Percentiles rank a stretch among this genome's conserved stretches.
phyloP scores from a whole-genome alignment of 2,113 vertebrate genomes.

The Boulengeromyrus knoepffleri region DNA sequence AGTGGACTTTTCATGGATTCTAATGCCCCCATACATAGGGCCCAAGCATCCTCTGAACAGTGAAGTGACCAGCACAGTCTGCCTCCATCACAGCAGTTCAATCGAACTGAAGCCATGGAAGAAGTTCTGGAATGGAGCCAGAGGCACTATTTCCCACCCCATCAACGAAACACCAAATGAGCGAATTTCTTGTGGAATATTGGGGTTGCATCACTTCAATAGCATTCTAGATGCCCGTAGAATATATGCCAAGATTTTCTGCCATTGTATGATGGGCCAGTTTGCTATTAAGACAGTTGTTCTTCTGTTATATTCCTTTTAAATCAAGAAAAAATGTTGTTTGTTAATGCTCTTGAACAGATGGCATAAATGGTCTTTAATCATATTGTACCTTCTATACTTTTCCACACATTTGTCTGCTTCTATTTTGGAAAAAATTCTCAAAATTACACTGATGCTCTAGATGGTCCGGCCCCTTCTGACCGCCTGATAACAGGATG shows the following conservation, averaged over 20 bases:
- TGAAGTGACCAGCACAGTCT: not conserved
- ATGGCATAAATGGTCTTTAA: not conserved
- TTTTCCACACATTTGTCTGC: not conserved
- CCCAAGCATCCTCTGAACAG: not conserved
- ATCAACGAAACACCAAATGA: not conserved
- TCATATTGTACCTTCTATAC: not conserved
- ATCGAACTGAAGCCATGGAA: not conserved
- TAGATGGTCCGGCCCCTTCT: not conserved
- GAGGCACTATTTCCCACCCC: not conserved
- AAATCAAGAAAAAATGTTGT: not conserved
- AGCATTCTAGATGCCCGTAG: not conserved
- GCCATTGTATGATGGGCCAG: not conserved
- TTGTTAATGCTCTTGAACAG: not conserved
- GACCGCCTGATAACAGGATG: not conserved
- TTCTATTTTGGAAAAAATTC: not conserved
- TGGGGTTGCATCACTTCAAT: not conserved
- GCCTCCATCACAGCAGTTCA: not conserved
- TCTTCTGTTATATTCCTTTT: not conserved
- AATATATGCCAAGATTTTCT: not conserved
- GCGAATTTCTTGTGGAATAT: not conserved
- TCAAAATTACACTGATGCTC: not conserved
- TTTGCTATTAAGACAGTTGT: not conserved
- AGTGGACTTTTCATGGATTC: not conserved
- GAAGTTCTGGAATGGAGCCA: not conserved
- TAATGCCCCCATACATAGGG: not conserved